Conservation (phyloP, 2,113 vertebrate genomes). For the Tupaia tana region DNA sequence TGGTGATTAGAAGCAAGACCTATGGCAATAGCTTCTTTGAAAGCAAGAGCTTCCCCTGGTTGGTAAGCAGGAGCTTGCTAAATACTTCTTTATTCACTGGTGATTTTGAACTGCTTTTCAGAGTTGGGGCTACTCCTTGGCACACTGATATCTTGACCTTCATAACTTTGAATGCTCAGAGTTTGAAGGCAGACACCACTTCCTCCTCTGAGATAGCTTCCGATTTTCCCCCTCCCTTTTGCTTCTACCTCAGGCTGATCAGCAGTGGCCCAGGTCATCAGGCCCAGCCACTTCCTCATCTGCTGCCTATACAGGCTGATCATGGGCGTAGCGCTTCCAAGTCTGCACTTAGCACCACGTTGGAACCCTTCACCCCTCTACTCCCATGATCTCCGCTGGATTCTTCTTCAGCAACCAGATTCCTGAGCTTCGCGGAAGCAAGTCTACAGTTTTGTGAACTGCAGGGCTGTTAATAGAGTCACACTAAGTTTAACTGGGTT, state of each 20-base stretch:
- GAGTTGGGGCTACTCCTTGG: neutral
- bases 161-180: neutral
- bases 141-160: neutral
- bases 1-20: neutral
- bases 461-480: neutral
- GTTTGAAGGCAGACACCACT: neutral
- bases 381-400: accelerated
- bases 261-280: no score
- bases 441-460: neutral
- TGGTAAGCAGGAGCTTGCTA: neutral
- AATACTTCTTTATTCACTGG: neutral
- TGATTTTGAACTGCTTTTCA: neutral
- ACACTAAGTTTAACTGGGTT: neutral
- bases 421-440: neutral
- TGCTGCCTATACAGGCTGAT: neutral
- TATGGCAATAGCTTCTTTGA: neutral
- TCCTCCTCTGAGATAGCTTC: neutral
- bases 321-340: neutral
- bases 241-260: neutral
- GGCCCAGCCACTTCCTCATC: neutral
- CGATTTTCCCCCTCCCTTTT: no score
- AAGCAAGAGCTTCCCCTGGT: neutral
- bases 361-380: neutral
- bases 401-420: neutral
- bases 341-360: no score